Evolutionary conservation across 2,797 vertebrate species (phyloP).

Genomic region (Uromys caudimaculatus): DNA sequence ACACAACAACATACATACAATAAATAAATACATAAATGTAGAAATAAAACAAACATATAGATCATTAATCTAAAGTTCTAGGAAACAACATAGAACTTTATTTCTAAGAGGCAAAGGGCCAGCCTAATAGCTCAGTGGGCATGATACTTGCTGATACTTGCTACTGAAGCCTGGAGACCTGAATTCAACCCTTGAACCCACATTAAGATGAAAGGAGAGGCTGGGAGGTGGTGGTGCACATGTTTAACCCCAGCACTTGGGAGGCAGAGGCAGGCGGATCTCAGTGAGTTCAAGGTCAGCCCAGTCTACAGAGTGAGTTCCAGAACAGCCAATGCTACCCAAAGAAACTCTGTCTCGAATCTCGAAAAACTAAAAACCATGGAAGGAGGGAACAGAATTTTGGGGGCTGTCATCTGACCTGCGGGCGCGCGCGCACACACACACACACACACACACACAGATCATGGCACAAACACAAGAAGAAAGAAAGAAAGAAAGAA

Average conservation of each 20-base stretch:
- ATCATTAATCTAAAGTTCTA: background rate
- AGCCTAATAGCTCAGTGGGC: background rate
- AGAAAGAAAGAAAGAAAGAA: background rate
- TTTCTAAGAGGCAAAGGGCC: background rate
- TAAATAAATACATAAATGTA: background rate
- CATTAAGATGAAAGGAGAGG: background rate
- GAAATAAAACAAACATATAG: background rate
- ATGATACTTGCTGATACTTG: background rate
- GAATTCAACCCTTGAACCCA: background rate
- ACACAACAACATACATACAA: background rate
- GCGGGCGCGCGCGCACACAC: too few species aligned
- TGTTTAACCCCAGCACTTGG: background rate
- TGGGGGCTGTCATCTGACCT: background rate
- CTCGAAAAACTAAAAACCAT: background rate
- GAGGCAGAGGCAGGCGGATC: background rate
- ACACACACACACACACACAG: background rate
- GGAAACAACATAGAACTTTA: constrained; percentile 11
- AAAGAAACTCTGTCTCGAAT: background rate
- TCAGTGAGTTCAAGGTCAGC: background rate
- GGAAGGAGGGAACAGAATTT: background rate
- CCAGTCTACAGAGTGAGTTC: background rate
- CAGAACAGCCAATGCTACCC: background rate
- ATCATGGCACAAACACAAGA: background rate
- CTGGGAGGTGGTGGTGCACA: background rate
- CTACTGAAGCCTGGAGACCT: background rate